These are phyloP conservation scores for Gnatocerus cornutus DNA, from an alignment of 2,888 invertebrate species.

Conservation along the genomic window DNA sequence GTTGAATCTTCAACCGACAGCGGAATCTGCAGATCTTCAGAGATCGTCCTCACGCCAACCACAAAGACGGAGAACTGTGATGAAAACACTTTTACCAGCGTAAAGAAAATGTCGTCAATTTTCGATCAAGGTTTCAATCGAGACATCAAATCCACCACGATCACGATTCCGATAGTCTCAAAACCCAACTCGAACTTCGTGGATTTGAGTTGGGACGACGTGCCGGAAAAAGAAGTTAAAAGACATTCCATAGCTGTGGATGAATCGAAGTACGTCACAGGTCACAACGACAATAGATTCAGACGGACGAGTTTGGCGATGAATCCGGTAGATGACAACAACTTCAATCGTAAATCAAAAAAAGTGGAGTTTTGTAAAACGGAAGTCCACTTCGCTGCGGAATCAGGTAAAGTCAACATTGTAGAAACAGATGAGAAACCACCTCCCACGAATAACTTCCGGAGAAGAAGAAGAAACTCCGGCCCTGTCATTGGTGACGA, in stretches of 20 bases:
- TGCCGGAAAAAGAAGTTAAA: conserved; percentile 66
- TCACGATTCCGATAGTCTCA: conserved; percentile 66
- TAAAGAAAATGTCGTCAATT: conserved; percentile 50
- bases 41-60: conserved; percentile 72
- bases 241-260: conserved; percentile 76
- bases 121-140: conserved; percentile 54
- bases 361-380: conserved; percentile 92
- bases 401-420: conserved; percentile 89
- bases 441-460: conserved; percentile 86
- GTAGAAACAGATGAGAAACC: conserved; percentile 92
- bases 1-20: conserved; percentile 87
- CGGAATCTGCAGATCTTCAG: conserved; percentile 83
- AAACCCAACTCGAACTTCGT: conserved; percentile 60
- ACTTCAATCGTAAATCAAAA: conserved; percentile 73
- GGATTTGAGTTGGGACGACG: conserved; percentile 59
- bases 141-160: conserved; percentile 66
- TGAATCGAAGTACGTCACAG: conserved; percentile 72
- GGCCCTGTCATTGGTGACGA: conserved; percentile 66
- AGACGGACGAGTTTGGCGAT: conserved; percentile 63
- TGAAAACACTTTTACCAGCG: conserved; percentile 34
- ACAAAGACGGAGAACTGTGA: conserved; percentile 45
- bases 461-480: conserved; percentile 78
- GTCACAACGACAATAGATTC: conserved; percentile 59
- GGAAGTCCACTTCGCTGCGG: conserved; percentile 90
- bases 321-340: conserved; percentile 66